phyloP scores from a whole-genome alignment of 2,797 vertebrate species.

The Trichosurus vulpecula region DNA sequence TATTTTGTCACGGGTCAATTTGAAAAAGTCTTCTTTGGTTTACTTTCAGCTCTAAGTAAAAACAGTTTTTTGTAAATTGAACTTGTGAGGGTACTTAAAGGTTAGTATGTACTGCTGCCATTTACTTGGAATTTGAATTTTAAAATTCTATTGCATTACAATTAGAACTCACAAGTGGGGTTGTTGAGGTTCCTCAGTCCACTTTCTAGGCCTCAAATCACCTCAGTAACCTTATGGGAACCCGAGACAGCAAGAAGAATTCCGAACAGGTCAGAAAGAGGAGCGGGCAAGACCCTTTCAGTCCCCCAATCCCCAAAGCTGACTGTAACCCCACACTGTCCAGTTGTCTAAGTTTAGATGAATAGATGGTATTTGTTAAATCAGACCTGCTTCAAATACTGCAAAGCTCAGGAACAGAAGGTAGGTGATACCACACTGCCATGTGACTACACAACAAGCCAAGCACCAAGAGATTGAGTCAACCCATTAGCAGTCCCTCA shows the following conservation, averaged over 20 bases:
- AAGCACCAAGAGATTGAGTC: not conserved
- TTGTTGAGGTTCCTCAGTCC: not conserved
- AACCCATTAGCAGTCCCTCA: not conserved
- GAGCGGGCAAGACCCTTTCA: not conserved
- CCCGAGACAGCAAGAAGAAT: not conserved
- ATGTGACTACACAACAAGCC: not conserved
- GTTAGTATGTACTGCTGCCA: not conserved
- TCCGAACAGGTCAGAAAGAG: not conserved
- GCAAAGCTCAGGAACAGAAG: not conserved
- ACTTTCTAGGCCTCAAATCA: not conserved
- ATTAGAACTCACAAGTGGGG: not conserved
- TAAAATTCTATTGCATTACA: not conserved
- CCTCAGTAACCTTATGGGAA: not conserved
- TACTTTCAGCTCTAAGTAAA: not conserved
- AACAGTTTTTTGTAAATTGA: not conserved
- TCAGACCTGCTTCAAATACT: not conserved
- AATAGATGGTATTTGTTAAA: not conserved
- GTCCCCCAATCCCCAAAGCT: not conserved
- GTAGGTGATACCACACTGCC: not conserved
- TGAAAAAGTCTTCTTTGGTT: not conserved
- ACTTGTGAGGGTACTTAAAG: not conserved
- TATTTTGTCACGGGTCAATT: not conserved
- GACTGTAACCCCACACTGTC: not conserved
- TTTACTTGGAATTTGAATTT: not conserved
- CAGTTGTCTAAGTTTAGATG: not conserved